Evolutionary conservation across 2,797 vertebrate genomes (phyloP), one percentile per base, ranked within the genome.

Genomic region (Anguilla pacifica): DNA sequence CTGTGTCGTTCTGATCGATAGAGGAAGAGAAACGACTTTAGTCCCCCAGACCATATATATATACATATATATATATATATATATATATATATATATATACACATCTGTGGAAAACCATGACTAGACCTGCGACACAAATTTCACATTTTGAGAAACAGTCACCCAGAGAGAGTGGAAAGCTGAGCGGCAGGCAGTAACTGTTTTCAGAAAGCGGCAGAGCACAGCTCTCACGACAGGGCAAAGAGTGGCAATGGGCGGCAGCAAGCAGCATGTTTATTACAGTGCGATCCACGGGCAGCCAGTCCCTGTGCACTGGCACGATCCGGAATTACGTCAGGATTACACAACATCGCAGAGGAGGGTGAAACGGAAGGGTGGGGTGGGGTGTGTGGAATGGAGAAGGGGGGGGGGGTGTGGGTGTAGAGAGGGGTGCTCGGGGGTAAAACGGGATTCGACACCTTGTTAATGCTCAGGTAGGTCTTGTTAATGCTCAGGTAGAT

Each of bases 231-330:
- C 15, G 43, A 77, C 28, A 64, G 61, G 22, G 67, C 67, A 28
- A 72, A 72, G n/a, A 39, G 11, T 0, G 9, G 19, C 22, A 74
- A 1, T 0, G 3, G 87, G 90, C 74, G 88, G 83, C 87, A 88
- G 89, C 88, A 91, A 81, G 83, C 64, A 0, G n/a, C 86, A 51
- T 79, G 90, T 92, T 85, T 86, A 89, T 84, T 89, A 85, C 81
- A 59, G 84, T 88, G 88, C 88, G 89, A 90, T 91, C 77, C 72
- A 89, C 91, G 90, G 90, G 90, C 87, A 90, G 89, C 83, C n/a
- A 7, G 91, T 85, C 90, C 87, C 93, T 88, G 90, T 90, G 91
- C 91, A 93, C 94, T 93, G 91, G 91, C 87, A 89, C 83, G 64
- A 84, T 61, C 53, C 1, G 91, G 93, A 89, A 94, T 94, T 93